These are phyloP conservation scores for Mormyrus lacerda DNA, from an alignment of 2,113 vertebrate species.

Conservation along the genomic window DNA sequence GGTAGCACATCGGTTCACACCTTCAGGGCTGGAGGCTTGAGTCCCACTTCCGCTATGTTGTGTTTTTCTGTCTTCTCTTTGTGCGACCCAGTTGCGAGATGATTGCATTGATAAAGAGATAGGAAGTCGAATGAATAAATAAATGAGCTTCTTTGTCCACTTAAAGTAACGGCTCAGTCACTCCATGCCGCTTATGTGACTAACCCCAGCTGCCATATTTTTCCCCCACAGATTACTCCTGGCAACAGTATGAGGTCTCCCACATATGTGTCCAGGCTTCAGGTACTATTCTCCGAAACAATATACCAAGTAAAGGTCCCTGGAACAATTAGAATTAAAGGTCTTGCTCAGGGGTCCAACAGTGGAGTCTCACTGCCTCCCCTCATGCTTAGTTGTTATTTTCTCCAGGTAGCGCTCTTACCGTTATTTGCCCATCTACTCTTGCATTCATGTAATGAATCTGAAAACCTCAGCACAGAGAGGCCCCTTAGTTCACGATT, in stretches of 20 bases:
- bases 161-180: neutral
- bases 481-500: neutral
- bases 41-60: neutral
- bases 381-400: neutral
- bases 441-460: neutral
- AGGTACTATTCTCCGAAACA: constrained; percentile 40
- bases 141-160: neutral
- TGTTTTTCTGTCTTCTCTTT: neutral
- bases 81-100: neutral
- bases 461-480: neutral
- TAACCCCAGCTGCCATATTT: neutral
- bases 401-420: neutral
- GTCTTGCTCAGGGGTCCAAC: neutral
- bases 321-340: neutral
- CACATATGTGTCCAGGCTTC: constrained; percentile 51
- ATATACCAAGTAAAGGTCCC: neutral
- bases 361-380: neutral
- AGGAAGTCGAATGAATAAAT: neutral
- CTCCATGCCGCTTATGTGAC: neutral
- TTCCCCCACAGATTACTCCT: constrained; percentile 36
- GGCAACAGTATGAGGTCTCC: constrained; percentile 34
- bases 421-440: neutral
- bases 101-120: neutral
- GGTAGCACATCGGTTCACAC: neutral
- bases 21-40: neutral